Conservation (phyloP, 2,888 invertebrate species). For the Spodoptera littoralis region DNA sequence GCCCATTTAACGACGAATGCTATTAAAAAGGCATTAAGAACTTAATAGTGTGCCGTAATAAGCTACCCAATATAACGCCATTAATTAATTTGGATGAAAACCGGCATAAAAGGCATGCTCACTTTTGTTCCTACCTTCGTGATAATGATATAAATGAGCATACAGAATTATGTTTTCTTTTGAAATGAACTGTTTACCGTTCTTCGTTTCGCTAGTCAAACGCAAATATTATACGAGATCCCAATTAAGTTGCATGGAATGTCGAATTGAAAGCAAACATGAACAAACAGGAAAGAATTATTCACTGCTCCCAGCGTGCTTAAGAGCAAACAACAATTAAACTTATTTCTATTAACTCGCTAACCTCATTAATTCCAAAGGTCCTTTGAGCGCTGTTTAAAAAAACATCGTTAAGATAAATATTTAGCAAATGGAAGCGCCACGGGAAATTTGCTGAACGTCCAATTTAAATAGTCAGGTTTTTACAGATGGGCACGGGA, state of each 20-base stretch:
- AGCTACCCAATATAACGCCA: slow-evolving; percentile 16
- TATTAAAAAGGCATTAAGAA: slow-evolving; percentile 58
- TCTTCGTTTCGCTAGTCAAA: slow-evolving; percentile 30
- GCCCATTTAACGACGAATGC: slow-evolving; percentile 43
- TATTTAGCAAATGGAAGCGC: slow-evolving; percentile 56
- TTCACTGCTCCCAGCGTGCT: slow-evolving; percentile 28
- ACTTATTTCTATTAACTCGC: slow-evolving; percentile 61
- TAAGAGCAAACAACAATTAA: slow-evolving; percentile 53
- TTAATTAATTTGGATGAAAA: slow-evolving; percentile 7
- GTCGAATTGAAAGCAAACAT: slow-evolving; percentile 36
- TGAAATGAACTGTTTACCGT: slow-evolving; percentile 22
- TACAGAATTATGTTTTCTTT: slow-evolving; percentile 9
- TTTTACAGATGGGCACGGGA: slow-evolving; percentile 56
- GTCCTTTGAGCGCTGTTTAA: slow-evolving; percentile 59
- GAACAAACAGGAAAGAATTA: slow-evolving; percentile 17
- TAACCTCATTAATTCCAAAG: slow-evolving; percentile 63
- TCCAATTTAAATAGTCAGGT: slow-evolving; percentile 65
- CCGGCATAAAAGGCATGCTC: neutral
- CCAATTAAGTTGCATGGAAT: slow-evolving; percentile 48
- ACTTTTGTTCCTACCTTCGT: neutral
- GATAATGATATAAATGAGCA: slow-evolving; percentile 6
- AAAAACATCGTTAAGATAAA: slow-evolving; percentile 65
- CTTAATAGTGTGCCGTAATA: slow-evolving; percentile 41
- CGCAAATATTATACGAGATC: slow-evolving; percentile 37
- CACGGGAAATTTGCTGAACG: slow-evolving; percentile 56